A percentile compares a stretch with the other conserved stretches of the same genome.
Conservation (phyloP, 2,888 invertebrate species). For the Malthinus seriepunctatus region DNA sequence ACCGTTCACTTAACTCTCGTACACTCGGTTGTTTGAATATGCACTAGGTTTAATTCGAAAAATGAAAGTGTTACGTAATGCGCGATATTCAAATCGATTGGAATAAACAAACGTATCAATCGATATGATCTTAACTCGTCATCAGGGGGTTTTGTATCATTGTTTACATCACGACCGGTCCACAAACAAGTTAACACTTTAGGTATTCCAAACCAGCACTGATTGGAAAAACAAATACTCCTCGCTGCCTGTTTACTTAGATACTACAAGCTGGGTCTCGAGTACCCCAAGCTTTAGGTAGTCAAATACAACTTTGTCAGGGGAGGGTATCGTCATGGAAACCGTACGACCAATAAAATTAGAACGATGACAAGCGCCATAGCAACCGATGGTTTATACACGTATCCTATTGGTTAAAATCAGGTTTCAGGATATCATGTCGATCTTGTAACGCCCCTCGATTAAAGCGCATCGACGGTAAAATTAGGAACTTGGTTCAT, state of each 20-base stretch:
- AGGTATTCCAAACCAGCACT: constrained; percentile 59
- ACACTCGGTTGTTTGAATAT: neutral
- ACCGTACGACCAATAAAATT: constrained; percentile 41
- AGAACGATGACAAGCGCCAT: constrained; percentile 37
- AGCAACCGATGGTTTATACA: constrained; percentile 39
- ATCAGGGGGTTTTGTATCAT: constrained; percentile 57
- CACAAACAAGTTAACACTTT: constrained; percentile 58
- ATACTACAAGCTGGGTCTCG: constrained; percentile 57
- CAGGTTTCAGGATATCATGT: constrained; percentile 44
- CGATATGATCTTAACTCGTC: constrained; percentile 54
- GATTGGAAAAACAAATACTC: constrained; percentile 63
- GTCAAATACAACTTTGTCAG: constrained; percentile 53
- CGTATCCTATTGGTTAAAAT: constrained; percentile 26
- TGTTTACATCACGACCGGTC: constrained; percentile 58
- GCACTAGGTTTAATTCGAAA: constrained; percentile 9
- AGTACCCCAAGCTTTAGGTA: constrained; percentile 58
- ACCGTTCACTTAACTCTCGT: neutral
- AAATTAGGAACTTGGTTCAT: constrained; percentile 32
- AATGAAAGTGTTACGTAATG: constrained; percentile 25
- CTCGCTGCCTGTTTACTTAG: constrained; percentile 58
- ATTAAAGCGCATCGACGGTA: constrained; percentile 47
- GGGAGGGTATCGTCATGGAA: constrained; percentile 48
- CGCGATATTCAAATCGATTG: constrained; percentile 28
- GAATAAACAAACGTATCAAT: constrained; percentile 40
- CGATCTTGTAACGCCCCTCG: constrained; percentile 50